Conservation (phyloP, 1,140 invertebrate genomes). For the Andricus grossulariae region DNA sequence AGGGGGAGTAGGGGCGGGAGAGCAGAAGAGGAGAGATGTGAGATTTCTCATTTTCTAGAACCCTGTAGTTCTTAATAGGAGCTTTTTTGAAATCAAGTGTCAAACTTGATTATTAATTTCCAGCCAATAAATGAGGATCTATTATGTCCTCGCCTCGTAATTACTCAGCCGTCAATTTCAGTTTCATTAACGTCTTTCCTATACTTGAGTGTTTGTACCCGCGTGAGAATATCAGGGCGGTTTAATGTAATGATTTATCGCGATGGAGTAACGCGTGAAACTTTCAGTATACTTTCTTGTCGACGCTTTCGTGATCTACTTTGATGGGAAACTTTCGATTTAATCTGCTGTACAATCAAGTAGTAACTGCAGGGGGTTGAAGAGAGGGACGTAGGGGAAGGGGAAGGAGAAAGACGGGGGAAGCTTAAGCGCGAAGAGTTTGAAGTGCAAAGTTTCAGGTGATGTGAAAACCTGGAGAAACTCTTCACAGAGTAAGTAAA, state of each 20-base stretch:
- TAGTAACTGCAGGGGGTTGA: background rate
- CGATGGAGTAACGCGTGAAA: background rate
- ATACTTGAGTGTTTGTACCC: constrained; percentile 3
- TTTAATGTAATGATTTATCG: constrained; percentile 24
- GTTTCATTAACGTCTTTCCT: background rate
- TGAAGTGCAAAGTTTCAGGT: constrained; percentile 21
- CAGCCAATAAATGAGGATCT: background rate
- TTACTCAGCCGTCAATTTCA: constrained; percentile 8
- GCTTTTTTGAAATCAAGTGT: background rate
- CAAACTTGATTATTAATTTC: constrained; percentile 13
- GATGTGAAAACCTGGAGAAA: constrained; percentile 14
- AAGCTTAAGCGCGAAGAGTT: constrained; percentile 11
- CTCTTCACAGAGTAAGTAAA: background rate
- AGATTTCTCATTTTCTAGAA: too few species aligned
- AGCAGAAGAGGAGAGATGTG: too few species aligned
- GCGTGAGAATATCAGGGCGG: background rate
- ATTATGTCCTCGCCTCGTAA: constrained; percentile 10
- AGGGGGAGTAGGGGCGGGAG: too few species aligned
- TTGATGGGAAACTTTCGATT: constrained; percentile 14
- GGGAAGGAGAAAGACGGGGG: background rate
- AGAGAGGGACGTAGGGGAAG: background rate
- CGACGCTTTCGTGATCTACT: background rate
- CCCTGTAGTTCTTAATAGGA: too few species aligned
- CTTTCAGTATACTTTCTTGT: background rate
- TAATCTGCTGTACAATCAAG: constrained; percentile 29